Evolutionary conservation across 1,140 invertebrate genomes (phyloP), one percentile per base, ranked within the genome.

Genomic region (Diprion similis): DNA sequence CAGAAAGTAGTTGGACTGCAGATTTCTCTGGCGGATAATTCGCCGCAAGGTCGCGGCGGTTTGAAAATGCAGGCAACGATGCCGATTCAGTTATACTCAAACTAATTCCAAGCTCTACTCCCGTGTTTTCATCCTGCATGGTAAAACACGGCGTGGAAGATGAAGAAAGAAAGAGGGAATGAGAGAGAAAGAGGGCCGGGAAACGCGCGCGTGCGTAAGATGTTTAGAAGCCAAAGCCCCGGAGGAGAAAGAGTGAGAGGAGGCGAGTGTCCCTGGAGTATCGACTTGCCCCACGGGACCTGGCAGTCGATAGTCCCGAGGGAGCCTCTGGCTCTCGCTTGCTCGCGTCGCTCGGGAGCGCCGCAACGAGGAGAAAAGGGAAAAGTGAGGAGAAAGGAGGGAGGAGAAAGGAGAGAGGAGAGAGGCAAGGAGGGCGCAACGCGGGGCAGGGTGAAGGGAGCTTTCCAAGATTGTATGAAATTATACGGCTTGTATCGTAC

Each of bases 261-360:
- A 65, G 72, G 75, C 73, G 82, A 85, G 83, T 87, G 86, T 85
- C 87, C 78, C 80, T 85, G 86, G 87, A 87, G 85, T 87, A 87
- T 87, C 85, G 86, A 86, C 85, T 87, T 82, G 85, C 87, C 87
- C 85, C 85, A 85, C 81, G 87, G 84, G 86, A 85, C 85, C 51
- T 59, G 51, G 9, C 80, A 85, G 86, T 88, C 86, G 85, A 88
- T 87, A 88, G 85, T 87, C 86, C 85, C 79, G 86, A 82, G 51
- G 51, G 84, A 87, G 81, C 75, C 67, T 78, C 73, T 73, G 67
- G 74, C 78, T 69, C 69, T 78, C 79, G 78, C 74, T 37, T 76
- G 65, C 78, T 71, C 71, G 73, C 74, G 68, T 64, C 75, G 70
- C 67, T 59, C 51, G 11, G 67, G 69, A 51, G 64, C 13, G 46